Conservation (phyloP, 2,113 vertebrate genomes). For the Ochotona curzoniae region DNA sequence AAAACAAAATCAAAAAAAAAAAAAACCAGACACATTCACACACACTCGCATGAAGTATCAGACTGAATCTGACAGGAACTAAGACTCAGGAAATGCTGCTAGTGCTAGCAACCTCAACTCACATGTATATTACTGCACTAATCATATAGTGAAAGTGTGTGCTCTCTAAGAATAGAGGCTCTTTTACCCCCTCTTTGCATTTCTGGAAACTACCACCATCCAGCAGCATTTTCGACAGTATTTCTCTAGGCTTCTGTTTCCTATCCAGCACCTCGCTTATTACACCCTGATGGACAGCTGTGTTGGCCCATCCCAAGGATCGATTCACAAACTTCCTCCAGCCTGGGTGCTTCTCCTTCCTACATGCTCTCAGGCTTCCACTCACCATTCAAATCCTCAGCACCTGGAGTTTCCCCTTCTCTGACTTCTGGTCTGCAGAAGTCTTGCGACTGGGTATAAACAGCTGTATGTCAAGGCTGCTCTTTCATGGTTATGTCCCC, state of each 20-base stretch:
- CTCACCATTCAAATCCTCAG: background rate
- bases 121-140: background rate
- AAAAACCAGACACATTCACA: background rate
- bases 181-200: background rate
- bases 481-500: background rate
- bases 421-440: background rate
- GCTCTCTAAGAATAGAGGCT: background rate
- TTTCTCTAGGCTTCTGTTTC: background rate
- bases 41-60: background rate
- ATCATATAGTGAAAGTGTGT: background rate
- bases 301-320: background rate
- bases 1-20: background rate
- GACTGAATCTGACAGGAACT: background rate
- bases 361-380: background rate
- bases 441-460: background rate
- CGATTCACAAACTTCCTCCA: background rate
- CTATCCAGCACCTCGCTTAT: background rate
- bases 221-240: background rate
- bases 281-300: background rate
- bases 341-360: background rate
- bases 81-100: background rate
- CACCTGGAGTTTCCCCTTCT: background rate
- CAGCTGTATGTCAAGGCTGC: background rate
- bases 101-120: background rate
- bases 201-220: background rate